Base-by-base conservation (phyloP, 2,888 invertebrate species). In the Oeneis ivallda region DNA sequence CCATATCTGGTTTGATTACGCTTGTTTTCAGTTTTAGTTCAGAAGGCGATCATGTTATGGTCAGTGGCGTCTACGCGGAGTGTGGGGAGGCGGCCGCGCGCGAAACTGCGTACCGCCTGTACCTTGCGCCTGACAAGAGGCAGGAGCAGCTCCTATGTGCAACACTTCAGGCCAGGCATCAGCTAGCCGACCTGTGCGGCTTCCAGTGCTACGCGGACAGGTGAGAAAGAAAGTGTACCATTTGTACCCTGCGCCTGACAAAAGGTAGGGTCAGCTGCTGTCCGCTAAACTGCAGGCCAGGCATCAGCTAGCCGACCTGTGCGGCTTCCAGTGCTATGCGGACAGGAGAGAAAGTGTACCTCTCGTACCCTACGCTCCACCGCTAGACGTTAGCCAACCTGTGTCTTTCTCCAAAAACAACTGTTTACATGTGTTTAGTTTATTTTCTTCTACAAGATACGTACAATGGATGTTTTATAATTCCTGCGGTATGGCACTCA, bases 291-390 rank as follows among this genome's bases (percentile, higher is more conserved):
- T 99, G 10, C 87, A 92, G 17, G 94, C 95, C 0, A 90, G 99
- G 15, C 93, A 96, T 77, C 92, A 96, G 67, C 93, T 99, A 76
- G 99, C 99, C 0, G 88, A 93, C 63, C 93, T 96, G 11, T 99
- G 98, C 80, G 99, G 98, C 2, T 99, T 98, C 86, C 88, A 94
- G 17, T 95, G 97, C 0, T 99, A 96, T 77, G 96, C 97, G 0
- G 96, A 57, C n/a, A 26, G 41, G 56, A 26, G 19, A 50, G 26
- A 26, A 0, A n/a, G n/a, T 26, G 26, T 26, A 26, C 26, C 26
- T 4, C 26, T 26, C 5, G 26, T 26, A 26, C 26, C 26, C 26
- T 26, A 4, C 26, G 26, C 26, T 26, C 0, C 5, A 26, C 0
- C 26, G 0, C 26, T 26, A 26, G 26, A 5, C 5, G 26, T 1